Base-by-base conservation (phyloP, 1,140 invertebrate genomes). In the Leptinotarsa texana region DNA sequence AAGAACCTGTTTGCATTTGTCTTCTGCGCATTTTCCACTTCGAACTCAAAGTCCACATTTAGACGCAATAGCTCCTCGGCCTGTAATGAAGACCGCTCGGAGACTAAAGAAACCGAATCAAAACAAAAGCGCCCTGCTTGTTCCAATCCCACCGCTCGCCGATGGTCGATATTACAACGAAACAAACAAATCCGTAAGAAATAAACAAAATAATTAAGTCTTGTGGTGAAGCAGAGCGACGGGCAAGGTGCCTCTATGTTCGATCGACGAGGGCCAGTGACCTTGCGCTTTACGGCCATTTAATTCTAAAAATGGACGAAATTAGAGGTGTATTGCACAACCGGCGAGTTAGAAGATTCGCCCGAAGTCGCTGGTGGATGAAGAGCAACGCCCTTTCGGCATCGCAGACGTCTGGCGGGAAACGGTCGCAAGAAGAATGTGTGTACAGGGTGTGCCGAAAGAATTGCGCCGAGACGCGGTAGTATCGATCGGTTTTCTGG, bases 101-200 rank as follows among this genome's bases (percentile, higher is more conserved):
- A n/a, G n/a, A 6, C 51, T 17, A 57, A 57, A 57, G 51, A 57
- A 57, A 57, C 51, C 51, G 51, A 57, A 57, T 57, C 51, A 57
- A 57, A 57, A 57, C 51, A 57, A 57, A 57, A 57, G 51, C 51
- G 51, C 13, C 51, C 15, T 57, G 51, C 51, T 57, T 57, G 51
- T 57, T 0, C 51, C 51, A 57, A 57, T 57, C 13, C 15, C 11
- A 57, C 51, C n/a, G n/a, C 51, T 57, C 51, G 51, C 3, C 15
- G 51, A 57, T 57, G 51, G 11, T 57, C 51, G 51, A 57, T 57
- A 57, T 57, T n/a, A 57, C n/a, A 57, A n/a, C 51, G 51, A 57
- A 57, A 57, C 51, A 57, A 57, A 57, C 51, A 57, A 57, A 57
- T 57, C 51, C n/a, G 51, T n/a, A n/a, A 57, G 13, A 57, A 57